These are phyloP conservation scores for Pterocles gutturalis DNA, from an alignment of 2,113 vertebrate species.

Conservation along the genomic window DNA sequence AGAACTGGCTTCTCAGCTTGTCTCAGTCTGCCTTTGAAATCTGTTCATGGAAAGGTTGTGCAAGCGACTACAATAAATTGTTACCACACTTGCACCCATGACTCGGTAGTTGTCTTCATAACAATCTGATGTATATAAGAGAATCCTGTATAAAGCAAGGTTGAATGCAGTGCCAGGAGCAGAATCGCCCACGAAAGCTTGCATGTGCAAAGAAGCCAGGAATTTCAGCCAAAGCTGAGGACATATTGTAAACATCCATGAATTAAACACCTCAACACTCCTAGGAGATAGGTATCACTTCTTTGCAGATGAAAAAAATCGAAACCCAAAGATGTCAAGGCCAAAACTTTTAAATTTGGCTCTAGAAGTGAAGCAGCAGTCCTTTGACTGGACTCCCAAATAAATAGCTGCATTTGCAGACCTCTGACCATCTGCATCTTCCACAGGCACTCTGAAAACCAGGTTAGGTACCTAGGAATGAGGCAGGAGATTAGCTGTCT, in stretches of 20 bases:
- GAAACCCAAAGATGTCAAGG: neutral
- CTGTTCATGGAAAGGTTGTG: neutral
- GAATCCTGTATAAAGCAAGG: neutral
- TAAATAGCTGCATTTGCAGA: conserved; percentile 1
- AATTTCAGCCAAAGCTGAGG: conserved; percentile 27
- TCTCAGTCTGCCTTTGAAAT: neutral
- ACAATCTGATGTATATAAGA: neutral
- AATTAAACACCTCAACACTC: neutral
- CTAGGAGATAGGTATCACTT: neutral
- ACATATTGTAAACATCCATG: neutral
- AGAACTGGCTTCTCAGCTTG: conserved; percentile 17
- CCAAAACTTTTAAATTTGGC: neutral
- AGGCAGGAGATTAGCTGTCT: neutral
- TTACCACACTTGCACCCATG: conserved; percentile 15
- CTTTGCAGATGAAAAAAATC: neutral
- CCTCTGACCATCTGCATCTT: neutral
- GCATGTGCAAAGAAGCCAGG: neutral
- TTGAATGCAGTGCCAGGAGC: neutral
- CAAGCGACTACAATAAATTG: neutral
- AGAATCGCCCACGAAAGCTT: neutral
- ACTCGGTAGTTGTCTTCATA: neutral
- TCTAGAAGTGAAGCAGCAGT: neutral
- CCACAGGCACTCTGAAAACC: neutral
- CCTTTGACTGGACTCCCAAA: neutral
- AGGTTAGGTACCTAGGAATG: neutral